These are phyloP conservation scores for Dinothrombium tinctorium DNA, from an alignment of 1,140 invertebrate genomes.

Conservation along the genomic window DNA sequence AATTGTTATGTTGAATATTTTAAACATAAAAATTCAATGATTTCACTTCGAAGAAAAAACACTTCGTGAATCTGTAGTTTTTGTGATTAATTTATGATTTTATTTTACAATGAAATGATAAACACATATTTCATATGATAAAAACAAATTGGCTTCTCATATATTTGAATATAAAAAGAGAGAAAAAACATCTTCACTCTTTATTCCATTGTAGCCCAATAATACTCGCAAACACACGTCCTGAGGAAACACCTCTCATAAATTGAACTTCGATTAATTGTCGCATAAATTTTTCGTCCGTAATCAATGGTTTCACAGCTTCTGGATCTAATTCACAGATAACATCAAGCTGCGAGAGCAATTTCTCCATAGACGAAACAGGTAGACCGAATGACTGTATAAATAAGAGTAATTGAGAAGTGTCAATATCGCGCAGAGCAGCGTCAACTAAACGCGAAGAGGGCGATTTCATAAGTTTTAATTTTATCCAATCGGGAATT, in stretches of 20 bases:
- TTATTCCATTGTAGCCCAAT: background rate
- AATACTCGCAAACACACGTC: slow-evolving; percentile 8
- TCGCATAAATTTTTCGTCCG: background rate
- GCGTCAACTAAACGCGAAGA: slow-evolving; percentile 57
- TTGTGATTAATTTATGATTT: too few relatives aligned
- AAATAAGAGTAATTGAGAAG: slow-evolving; percentile 70
- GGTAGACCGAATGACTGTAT: slow-evolving; percentile 91
- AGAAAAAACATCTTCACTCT: too few relatives aligned
- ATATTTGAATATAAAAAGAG: too few relatives aligned
- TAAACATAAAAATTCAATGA: too few relatives aligned
- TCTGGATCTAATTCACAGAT: background rate
- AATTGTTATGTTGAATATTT: too few relatives aligned
- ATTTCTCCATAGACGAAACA: slow-evolving; percentile 44
- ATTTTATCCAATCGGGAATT: slow-evolving; percentile 77
- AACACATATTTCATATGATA: background rate
- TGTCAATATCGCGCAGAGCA: slow-evolving; percentile 54
- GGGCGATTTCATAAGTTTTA: slow-evolving; percentile 71
- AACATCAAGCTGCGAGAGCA: slow-evolving; percentile 5
- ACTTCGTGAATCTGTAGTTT: too few relatives aligned
- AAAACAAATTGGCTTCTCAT: background rate
- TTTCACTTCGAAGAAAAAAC: too few relatives aligned
- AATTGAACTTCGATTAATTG: slow-evolving; percentile 7
- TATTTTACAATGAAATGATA: background rate
- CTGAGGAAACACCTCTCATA: slow-evolving; percentile 5
- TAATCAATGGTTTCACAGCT: background rate